Base-by-base conservation (phyloP, 2,113 vertebrate species). In the Grantiella picta region DNA sequence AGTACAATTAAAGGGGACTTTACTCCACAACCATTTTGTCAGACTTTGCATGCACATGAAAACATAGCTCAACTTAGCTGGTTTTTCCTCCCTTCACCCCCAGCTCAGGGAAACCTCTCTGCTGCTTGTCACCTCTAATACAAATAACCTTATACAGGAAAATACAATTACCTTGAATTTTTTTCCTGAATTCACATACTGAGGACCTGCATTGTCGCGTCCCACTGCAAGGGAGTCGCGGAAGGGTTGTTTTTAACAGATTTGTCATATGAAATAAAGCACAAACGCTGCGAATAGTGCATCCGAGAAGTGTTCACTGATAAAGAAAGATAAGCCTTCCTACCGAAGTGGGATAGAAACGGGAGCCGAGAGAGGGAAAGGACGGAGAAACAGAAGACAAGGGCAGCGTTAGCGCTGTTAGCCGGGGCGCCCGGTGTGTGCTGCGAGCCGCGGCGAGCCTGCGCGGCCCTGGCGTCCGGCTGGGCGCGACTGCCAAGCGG, bases 201-300 rank as follows among this genome's bases (percentile, higher is more conserved):
- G 22, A 31, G 4, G 36, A 50, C 31, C 31, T 75, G n/a, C 31
- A 21, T 28, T 16, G 35, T 57, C 0, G 0, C 0, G 0, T 76
- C 35, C 42, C 31, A 57, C 61, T 31, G 25, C 20, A 31, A 50
- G 57, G 13, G 21, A 42, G 35, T 25, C 3, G 0, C 0, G 0
- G 5, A 17, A 11, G 4, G 10, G 25, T 42, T 17, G 7, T 42
- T 86, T 31, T 18, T 13, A 31, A 35, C 25, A 35, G 52, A 35
- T n/a, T 49, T 75, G 16, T 57, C 0, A 0, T 24, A 0, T 0
- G 17, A 35, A 66, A 59, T 25, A 49, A 42, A 27, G 14, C 21
- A 21, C 13, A 53, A 36, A 20, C 2, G 2, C 0, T 0, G 20
- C 8, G 38, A 75, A 29, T 29, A 35, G 3, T 24, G 1, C 8